Conservation (phyloP, 2,797 vertebrate genomes). For the Crenuchus spilurus region DNA sequence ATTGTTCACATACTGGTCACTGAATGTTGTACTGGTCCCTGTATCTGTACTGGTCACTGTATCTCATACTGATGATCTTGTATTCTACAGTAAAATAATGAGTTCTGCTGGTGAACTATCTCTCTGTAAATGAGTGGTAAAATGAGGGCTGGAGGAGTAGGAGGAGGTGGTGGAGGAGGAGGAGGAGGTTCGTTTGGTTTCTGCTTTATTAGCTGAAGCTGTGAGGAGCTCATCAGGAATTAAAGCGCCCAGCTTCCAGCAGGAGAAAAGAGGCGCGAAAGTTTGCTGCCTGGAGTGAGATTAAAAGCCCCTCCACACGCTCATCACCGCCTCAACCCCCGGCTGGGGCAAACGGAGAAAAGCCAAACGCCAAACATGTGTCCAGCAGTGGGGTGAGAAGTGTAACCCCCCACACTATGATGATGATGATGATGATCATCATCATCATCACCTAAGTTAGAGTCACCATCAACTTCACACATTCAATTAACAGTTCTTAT, state of each 20-base stretch:
- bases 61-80: too few relatives aligned
- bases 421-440: too few relatives aligned
- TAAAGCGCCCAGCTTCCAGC: conserved; percentile 60
- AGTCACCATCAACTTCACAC: too few relatives aligned
- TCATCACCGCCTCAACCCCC: not conserved
- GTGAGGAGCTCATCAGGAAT: conserved; percentile 57
- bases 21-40: too few relatives aligned
- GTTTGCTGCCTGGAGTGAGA: conserved; percentile 60
- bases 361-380: conserved; percentile 58
- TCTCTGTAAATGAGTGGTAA: conserved; percentile 50
- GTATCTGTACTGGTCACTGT: too few relatives aligned
- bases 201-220: conserved; percentile 57
- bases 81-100: too few relatives aligned
- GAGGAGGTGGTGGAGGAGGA: conserved; percentile 1
- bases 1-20: too few relatives aligned
- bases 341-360: conserved; percentile 63
- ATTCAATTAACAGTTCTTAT: too few relatives aligned
- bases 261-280: conserved; percentile 58
- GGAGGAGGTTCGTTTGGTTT: conserved; percentile 54
- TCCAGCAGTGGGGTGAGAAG: conserved; percentile 39
- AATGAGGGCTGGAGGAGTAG: not conserved
- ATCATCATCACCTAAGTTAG: too few relatives aligned
- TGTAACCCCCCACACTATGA: too few relatives aligned
- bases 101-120: too few relatives aligned
- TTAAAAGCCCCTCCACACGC: conserved; percentile 38